Base-by-base conservation (phyloP, 2,797 vertebrate genomes). In the Aulostomus chinensis region DNA sequence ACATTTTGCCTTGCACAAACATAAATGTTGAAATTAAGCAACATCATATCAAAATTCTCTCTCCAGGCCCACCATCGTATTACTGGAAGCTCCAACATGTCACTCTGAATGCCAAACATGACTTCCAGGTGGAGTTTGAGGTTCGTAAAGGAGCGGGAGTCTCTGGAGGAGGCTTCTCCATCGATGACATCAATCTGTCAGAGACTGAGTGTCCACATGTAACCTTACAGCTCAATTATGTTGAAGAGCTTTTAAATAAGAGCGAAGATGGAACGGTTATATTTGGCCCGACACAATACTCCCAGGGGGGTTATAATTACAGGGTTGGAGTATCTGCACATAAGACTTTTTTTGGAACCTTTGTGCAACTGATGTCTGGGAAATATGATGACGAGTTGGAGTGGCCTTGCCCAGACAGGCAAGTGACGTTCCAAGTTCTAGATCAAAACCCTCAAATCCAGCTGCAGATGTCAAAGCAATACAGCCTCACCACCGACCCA, bases 151-250 rank as follows among this genome's bases (percentile, higher is more conserved):
- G 93, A 58, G 18, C 43, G 3, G 88, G 80, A 3, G 31, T 0
- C 3, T 92, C 93, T 8, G 34, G 11, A 0, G 94, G 93, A 1
- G 93, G 95, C 22, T 87, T 96, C 58, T 94, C 95, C 9, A 76
- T 95, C n/a, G 94, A 96, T 0, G 93, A 95, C 69, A 91, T 96
- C 63, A 96, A 93, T 73, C 83, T 95, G 9, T 93, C 93, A 0
- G 94, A 95, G 81, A 86, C 86, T 0, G 74, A 60, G 33, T 95
- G 93, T 73, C 93, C 93, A 28, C 89, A 94, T 40, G 80, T 91
- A 0, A 11, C 86, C 29, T 86, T 93, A 83, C 92, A 91, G 14
- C 84, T 96, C 40, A 69, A 75, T 41, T 57, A 94, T 65, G 91
- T 94, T 51, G 81, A 78, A 1, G 9, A 68, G 0, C 34, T 86